Base-by-base conservation (phyloP, 2,888 invertebrate species). In the Drosophila borborema region DNA sequence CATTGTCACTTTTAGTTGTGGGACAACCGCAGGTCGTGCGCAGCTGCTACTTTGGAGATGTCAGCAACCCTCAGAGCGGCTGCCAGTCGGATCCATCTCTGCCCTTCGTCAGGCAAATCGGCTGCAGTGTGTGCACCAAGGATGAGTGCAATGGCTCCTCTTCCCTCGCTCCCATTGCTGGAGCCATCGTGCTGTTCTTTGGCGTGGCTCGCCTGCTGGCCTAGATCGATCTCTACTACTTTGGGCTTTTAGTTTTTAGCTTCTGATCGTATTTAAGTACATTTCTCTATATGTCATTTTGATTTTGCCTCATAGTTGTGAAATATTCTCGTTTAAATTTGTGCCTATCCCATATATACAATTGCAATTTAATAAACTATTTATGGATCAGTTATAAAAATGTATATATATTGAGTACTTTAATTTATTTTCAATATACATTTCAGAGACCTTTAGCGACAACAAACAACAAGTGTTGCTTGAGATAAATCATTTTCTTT, bases 41-140 rank as follows among this genome's bases (percentile, higher is more conserved):
- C 66, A 80, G 80, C 67, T 92, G 92, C 66, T 92, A 88, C 71
- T 93, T 91, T 18, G 92, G 92, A 3, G 91, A 92, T 38, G 59
- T 91, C 2, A 75, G 73, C 49, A 84, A 91, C 36, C 83, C 90
- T 9, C 82, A 89, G 28, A 58, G 46, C 4, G 93, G 93, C 60
- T 92, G 93, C 65, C 81, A 87, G 51, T 66, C 84, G 38, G 92
- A 93, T 77, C 92, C 92, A 12, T 70, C 91, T 0, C 64, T 91
- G 71, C 91, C 91, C 28, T 91, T 90, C 66, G 86, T 91, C 59
- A 90, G 79, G 71, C 92, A 91, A 54, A 51, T 92, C 64, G 81
- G 90, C 16, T 93, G 92, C 55, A 90, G 92, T 64, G 92, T 92
- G 8, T 92, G 92, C 74, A 71, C 85, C 49, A 84, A 84, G 58